Base-by-base conservation (phyloP, 2,888 invertebrate genomes). In the Luffia ferchaultella region DNA sequence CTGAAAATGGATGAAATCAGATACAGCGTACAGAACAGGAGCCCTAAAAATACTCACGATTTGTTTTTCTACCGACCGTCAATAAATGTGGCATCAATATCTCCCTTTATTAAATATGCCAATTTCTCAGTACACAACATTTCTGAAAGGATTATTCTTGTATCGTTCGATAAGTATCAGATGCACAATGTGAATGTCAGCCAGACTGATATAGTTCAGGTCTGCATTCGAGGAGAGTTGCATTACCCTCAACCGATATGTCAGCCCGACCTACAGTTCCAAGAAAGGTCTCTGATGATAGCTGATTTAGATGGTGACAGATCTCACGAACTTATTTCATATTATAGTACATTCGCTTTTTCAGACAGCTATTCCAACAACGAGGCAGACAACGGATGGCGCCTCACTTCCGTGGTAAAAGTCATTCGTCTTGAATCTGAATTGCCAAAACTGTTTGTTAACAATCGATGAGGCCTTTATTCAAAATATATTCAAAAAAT, bases 171-270 rank as follows among this genome's bases (percentile, higher is more conserved):
- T 66, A 88, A 89, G 52, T 86, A 89, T 7, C 88, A 90, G 62
- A 88, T 89, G 0, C 90, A 90, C 60, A 89, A 89, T 59, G 91
- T 92, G 47, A 93, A 93, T 68, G 90, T 91, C 1, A 93, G 92
- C 63, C 90, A 91, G 63, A 90, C 89, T n/a, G 90, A 92, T 58
- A 87, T 93, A 46, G 85, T 89, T 1, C 93, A 93, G 66, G 85
- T 93, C 55, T 94, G 93, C 72, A 72, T 65, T 1, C 61, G 83
- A 58, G 80, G 73, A 1, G 62, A 73, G 52, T 69, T 67, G 43
- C 62, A 70, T 57, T 58, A 66, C 44, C 67, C 77, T 0, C 53
- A 72, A 48, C 76, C 76, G 1, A 64, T 80, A 9, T 93, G 93
- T 62, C 93, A 93, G 62, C 93, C 93, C 0, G 90, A 90, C 69